Conservation (phyloP, 1,140 invertebrate genomes). For the Neodiprion virginianus region DNA sequence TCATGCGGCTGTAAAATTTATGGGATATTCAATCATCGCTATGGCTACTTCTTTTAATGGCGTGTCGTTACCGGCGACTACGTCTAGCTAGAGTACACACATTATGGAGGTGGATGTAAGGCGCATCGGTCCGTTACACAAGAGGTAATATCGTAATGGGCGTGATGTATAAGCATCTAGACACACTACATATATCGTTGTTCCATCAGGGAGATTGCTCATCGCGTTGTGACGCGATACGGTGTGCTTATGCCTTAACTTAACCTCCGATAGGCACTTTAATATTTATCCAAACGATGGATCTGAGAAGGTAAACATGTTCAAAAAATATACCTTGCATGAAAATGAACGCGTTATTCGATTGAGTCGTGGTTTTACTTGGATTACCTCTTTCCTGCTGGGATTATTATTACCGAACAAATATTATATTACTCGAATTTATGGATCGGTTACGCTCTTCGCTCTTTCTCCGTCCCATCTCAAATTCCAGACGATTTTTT, state of each 20-base stretch:
- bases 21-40: not conserved
- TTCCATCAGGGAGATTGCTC: not conserved
- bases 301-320: no score
- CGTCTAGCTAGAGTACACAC: not conserved
- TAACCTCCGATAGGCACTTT: not conserved
- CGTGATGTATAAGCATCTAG: not conserved
- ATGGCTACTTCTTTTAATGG: not conserved
- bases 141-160: constrained; percentile 5
- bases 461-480: no score
- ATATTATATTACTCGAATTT: not conserved
- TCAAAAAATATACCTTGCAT: no score
- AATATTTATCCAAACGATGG: not conserved
- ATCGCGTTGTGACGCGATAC: not conserved
- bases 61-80: not conserved
- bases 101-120: not conserved
- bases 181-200: not conserved
- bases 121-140: not conserved
- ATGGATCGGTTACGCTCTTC: no score
- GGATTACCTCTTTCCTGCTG: not conserved
- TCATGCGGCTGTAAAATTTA: not conserved
- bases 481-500: no score
- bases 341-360: no score
- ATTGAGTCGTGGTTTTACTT: no score
- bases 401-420: not conserved
- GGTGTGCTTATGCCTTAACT: not conserved